A percentile compares a stretch with the other conserved stretches of the same genome.
These are phyloP conservation scores for Cyclophora albipunctata DNA, from an alignment of 2,888 invertebrate genomes.

Conservation along the genomic window DNA sequence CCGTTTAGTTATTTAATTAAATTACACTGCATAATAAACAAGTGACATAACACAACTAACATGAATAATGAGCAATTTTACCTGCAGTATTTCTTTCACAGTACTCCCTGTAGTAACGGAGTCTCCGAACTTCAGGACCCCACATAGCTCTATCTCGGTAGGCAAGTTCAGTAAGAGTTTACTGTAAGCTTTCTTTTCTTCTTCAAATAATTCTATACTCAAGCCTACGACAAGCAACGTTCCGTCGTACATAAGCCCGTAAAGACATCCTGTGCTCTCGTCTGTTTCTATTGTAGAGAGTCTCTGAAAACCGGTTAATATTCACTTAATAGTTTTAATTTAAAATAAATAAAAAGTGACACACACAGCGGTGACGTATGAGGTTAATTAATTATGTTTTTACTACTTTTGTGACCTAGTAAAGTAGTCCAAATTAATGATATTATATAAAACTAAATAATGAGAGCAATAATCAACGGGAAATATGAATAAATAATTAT, in stretches of 20 bases:
- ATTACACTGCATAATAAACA: too few species aligned
- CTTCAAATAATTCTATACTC: conserved; percentile 78
- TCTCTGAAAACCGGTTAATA: conserved; percentile 67
- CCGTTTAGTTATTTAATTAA: too few species aligned
- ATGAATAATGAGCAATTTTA: conserved; percentile 16
- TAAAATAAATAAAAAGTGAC: conserved; percentile 5
- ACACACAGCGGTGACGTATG: conserved; percentile 42
- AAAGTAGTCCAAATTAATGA: too few species aligned
- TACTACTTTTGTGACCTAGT: too few species aligned
- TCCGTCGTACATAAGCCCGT: conserved; percentile 84
- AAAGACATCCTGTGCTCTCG: conserved; percentile 80
- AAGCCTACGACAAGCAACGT: conserved; percentile 81
- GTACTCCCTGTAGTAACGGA: conserved; percentile 76
- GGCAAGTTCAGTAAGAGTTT: conserved; percentile 80
- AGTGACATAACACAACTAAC: too few species aligned
- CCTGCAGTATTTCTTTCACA: conserved; percentile 77
- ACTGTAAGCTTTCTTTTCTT: conserved; percentile 66
- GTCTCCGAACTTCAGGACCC: conserved; percentile 80
- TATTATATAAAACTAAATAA: too few species aligned
- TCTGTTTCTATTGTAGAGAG: conserved; percentile 77
- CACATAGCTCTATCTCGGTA: conserved; percentile 85
- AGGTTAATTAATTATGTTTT: conserved; percentile 18
- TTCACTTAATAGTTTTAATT: background rate
- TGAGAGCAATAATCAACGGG: too few species aligned
- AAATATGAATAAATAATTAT: conserved; percentile 21